A percentile compares a stretch with the other conserved stretches of the same genome.
These are phyloP conservation scores for Motacilla alba DNA, from an alignment of 2,113 vertebrate species.

Conservation along the genomic window DNA sequence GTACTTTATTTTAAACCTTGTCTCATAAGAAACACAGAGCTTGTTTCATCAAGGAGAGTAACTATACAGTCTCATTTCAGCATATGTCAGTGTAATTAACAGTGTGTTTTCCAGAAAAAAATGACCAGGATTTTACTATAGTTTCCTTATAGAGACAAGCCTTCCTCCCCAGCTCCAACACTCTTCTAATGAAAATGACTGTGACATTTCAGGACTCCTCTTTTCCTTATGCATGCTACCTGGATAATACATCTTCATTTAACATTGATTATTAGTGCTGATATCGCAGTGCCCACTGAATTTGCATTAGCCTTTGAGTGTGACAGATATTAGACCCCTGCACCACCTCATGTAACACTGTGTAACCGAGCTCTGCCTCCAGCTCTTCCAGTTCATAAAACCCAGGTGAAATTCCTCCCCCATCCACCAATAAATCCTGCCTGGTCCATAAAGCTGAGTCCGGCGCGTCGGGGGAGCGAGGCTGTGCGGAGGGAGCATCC, in stretches of 20 bases:
- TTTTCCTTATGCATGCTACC: background rate
- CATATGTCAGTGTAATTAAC: slow-evolving; percentile 29
- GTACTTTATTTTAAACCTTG: slow-evolving; percentile 25
- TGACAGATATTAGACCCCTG: background rate
- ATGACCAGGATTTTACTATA: background rate
- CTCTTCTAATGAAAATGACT: slow-evolving; percentile 10
- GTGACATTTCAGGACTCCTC: background rate
- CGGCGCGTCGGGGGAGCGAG: accelerated
- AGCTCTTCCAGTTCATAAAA: slow-evolving; percentile 37
- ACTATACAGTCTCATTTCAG: slow-evolving; percentile 21
- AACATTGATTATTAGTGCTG: slow-evolving; percentile 8
- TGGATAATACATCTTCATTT: background rate
- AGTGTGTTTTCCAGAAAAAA: background rate
- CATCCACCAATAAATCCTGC: background rate
- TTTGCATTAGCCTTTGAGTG: slow-evolving; percentile 4
- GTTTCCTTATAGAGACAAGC: background rate
- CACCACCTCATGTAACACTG: background rate
- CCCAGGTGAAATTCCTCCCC: background rate
- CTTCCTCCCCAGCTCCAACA: background rate
- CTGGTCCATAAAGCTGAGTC: background rate
- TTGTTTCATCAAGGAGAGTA: background rate
- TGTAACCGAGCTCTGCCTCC: background rate
- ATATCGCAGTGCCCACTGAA: background rate
- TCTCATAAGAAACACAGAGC: background rate
- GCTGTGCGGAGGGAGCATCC: background rate